phyloP scores from a whole-genome alignment of 2,888 invertebrate genomes.

The Leuctra nigra region DNA sequence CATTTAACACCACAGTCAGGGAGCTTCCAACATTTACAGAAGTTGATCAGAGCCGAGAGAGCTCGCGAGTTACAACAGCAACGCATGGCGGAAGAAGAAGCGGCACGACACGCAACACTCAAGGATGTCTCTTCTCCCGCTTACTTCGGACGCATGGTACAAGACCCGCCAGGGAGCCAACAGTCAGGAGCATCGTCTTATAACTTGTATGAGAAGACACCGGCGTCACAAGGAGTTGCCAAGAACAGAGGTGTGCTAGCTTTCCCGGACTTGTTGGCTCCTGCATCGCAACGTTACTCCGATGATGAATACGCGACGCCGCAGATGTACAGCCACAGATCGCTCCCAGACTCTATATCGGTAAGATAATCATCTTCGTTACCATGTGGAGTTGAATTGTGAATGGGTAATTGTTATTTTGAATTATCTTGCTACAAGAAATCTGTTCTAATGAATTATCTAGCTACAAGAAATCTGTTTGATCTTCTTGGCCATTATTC shows the following conservation, averaged over 20 bases:
- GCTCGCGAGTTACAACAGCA: conserved; percentile 70
- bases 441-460: too few relatives aligned
- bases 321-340: conserved; percentile 19
- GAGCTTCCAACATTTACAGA: conserved; percentile 72
- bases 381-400: background rate
- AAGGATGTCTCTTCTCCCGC: conserved; percentile 48
- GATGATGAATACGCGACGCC: conserved; percentile 13
- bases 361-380: conserved; percentile 5
- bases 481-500: too few relatives aligned
- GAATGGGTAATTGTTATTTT: background rate
- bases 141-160: conserved; percentile 14
- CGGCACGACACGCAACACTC: conserved; percentile 52
- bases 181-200: background rate
- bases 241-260: conserved; percentile 36
- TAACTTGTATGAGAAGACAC: background rate
- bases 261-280: conserved; percentile 41
- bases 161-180: background rate
- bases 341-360: conserved; percentile 14
- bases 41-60: conserved; percentile 68
- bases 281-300: conserved; percentile 33
- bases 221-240: too few relatives aligned
- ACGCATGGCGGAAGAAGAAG: conserved; percentile 64
- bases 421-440: background rate
- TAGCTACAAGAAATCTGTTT: background rate
- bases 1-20: conserved; percentile 34